Percentiles rank a stretch among this genome's conserved stretches.
Conservation (phyloP, 2,797 vertebrate species). For the Takifugu rubripes region DNA sequence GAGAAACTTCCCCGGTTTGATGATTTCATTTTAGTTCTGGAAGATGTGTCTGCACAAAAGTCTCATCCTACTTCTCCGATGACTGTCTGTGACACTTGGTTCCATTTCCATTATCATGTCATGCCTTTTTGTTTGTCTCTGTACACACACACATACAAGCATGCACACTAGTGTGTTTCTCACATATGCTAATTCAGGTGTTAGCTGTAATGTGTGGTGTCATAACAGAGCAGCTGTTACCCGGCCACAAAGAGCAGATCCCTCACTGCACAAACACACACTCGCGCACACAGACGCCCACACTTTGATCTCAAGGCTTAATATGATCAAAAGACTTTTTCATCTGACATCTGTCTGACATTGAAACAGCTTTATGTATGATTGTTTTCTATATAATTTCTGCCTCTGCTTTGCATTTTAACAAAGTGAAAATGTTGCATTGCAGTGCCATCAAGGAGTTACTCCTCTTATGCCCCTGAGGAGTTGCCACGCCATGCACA, state of each 20-base stretch:
- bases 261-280: conserved; percentile 27
- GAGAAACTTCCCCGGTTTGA: neutral
- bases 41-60: neutral
- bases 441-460: conserved; percentile 34
- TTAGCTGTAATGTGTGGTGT: conserved; percentile 45
- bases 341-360: conserved; percentile 13
- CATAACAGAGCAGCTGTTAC: conserved; percentile 72
- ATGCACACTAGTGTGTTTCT: conserved; percentile 25
- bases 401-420: conserved; percentile 13
- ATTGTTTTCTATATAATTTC: conserved; percentile 8
- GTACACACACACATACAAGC: conserved; percentile 8
- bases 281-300: conserved; percentile 1
- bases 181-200: conserved; percentile 63
- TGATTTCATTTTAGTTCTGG: neutral
- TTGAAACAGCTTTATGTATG: conserved; percentile 2
- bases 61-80: conserved; percentile 24
- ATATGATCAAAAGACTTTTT: conserved; percentile 37
- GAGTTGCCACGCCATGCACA: conserved; percentile 29
- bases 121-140: conserved; percentile 2
- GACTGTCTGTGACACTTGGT: conserved; percentile 34
- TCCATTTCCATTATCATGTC: conserved; percentile 35
- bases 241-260: conserved; percentile 52
- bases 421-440: conserved; percentile 5
- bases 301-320: conserved; percentile 12
- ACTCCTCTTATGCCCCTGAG: conserved; percentile 29